phyloP scores from a whole-genome alignment of 37 sponge, comb jelly and placozoan genomes.

The Beroe forskalii region DNA sequence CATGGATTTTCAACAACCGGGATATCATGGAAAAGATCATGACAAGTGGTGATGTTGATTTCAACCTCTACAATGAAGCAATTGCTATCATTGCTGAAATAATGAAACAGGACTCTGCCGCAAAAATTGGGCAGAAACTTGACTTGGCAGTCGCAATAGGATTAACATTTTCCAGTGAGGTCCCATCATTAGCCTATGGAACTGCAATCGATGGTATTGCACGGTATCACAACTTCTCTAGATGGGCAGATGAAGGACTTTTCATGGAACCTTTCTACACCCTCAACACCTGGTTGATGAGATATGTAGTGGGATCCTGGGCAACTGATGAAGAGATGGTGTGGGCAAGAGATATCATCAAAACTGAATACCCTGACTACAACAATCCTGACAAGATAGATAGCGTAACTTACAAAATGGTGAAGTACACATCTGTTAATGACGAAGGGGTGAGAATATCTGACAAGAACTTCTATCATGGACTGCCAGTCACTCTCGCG shows the following conservation, averaged over 20 bases:
- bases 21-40: not conserved
- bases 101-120: not conserved
- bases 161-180: not conserved
- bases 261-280: not conserved
- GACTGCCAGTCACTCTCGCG: not conserved
- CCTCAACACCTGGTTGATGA: not conserved
- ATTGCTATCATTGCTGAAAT: not conserved
- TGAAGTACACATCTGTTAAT: not conserved
- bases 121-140: not conserved
- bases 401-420: not conserved
- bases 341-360: not conserved
- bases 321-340: not conserved
- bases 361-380: not conserved
- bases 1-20: not conserved
- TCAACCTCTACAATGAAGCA: not conserved
- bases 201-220: not conserved
- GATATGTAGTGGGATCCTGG: not conserved
- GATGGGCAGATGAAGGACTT: not conserved
- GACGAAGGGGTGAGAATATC: not conserved
- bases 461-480: not conserved
- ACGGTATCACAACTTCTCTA: not conserved
- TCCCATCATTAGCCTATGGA: not conserved
- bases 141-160: not conserved
- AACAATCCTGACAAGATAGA: not conserved
- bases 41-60: conserved; percentile 16